Percentiles rank a stretch among this genome's conserved stretches.
phyloP scores from a whole-genome alignment of 2,888 invertebrate species.

The Lochmaea capreae region DNA sequence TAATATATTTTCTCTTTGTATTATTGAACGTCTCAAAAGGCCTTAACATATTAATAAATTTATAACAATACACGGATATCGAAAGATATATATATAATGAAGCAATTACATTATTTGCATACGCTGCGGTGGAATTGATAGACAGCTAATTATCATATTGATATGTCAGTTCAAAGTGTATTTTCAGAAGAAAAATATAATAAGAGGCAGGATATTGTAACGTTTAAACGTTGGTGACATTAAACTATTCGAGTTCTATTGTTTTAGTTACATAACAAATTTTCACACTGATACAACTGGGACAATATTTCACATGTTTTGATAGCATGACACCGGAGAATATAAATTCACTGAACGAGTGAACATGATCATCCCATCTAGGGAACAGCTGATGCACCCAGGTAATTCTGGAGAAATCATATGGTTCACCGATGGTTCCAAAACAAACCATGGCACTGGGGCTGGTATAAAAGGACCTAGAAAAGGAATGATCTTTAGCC shows the following conservation, averaged over 20 bases:
- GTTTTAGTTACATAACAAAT: background rate
- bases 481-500: no score
- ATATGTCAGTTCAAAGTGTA: background rate
- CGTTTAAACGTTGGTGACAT: background rate
- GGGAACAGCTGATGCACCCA: no score
- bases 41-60: conserved; percentile 7
- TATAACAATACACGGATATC: conserved; percentile 15
- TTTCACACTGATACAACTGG: no score
- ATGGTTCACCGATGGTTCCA: no score
- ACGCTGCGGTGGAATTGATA: conserved; percentile 8
- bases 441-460: no score
- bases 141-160: conserved; percentile 9
- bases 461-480: no score
- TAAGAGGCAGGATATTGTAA: background rate
- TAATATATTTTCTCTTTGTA: conserved; percentile 1
- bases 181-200: background rate
- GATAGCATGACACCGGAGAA: no score
- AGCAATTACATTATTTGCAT: conserved; percentile 16
- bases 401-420: no score
- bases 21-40: conserved; percentile 8
- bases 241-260: background rate
- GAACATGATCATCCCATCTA: no score
- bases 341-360: no score
- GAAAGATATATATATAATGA: conserved; percentile 3
- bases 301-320: no score